These are phyloP conservation scores for Electrophaes corylata DNA, from an alignment of 2,888 invertebrate genomes.

Conservation along the genomic window DNA sequence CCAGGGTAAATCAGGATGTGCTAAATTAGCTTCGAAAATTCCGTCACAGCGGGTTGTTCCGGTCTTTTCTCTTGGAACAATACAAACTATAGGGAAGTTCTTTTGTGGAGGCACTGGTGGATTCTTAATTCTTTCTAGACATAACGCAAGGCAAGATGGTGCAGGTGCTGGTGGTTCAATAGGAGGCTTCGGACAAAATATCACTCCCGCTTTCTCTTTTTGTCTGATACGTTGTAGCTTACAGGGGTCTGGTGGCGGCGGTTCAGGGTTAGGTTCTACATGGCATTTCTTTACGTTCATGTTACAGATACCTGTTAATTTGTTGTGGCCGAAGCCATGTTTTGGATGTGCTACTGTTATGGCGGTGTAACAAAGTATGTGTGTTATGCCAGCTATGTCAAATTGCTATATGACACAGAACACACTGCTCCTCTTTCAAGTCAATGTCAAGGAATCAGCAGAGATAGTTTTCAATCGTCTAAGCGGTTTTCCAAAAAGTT, in stretches of 20 bases:
- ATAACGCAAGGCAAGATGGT: constrained; percentile 54
- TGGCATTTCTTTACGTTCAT: constrained; percentile 62
- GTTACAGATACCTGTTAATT: constrained; percentile 35
- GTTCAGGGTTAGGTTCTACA: constrained; percentile 49
- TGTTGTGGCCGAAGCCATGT: constrained; percentile 19
- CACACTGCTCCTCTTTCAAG: no score
- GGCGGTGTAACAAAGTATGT: no score
- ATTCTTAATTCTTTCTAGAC: constrained; percentile 67
- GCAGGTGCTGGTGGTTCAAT: constrained; percentile 45
- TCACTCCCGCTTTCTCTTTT: constrained; percentile 56
- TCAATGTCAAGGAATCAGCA: neutral
- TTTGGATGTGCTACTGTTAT: neutral
- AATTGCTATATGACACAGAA: constrained; percentile 1
- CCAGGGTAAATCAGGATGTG: constrained; percentile 48
- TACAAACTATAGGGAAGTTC: constrained; percentile 47
- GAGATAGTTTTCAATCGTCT: neutral
- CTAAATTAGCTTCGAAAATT: constrained; percentile 43
- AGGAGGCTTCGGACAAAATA: constrained; percentile 55
- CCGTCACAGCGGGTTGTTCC: constrained; percentile 55
- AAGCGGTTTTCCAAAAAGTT: neutral
- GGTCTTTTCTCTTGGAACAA: constrained; percentile 49
- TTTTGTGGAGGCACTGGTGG: constrained; percentile 40
- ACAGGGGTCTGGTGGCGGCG: constrained; percentile 53
- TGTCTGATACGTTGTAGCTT: constrained; percentile 51
- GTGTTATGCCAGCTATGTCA: neutral